These are phyloP conservation scores for Isaurus tuberculatus DNA, from an alignment of 92 coral and sea anemone genomes.

Conservation along the genomic window DNA sequence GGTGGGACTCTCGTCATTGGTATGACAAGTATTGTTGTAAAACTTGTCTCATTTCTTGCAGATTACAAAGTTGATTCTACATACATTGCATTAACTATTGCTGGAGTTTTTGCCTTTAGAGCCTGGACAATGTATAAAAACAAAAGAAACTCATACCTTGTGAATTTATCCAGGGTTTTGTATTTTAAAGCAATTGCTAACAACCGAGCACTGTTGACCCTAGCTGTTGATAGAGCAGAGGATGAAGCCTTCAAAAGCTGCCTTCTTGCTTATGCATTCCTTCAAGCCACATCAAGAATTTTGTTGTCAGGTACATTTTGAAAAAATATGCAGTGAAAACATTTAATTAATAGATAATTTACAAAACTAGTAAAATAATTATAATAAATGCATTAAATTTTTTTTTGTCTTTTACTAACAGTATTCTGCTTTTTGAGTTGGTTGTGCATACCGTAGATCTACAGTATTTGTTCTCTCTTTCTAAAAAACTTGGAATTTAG, in stretches of 20 bases:
- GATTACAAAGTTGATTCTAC: slow-evolving; percentile 75
- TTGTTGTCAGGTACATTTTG: slow-evolving; percentile 59
- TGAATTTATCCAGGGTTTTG: slow-evolving; percentile 77
- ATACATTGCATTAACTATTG: slow-evolving; percentile 72
- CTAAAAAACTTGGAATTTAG: no score
- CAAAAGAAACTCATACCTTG: slow-evolving; percentile 83
- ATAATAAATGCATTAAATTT: neutral
- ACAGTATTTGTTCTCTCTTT: no score
- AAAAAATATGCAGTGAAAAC: neutral
- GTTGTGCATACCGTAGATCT: no score
- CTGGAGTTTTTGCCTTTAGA: slow-evolving; percentile 69
- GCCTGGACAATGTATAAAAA: slow-evolving; percentile 90
- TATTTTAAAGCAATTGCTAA: slow-evolving; percentile 90
- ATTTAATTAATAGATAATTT: no score
- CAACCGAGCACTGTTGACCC: slow-evolving; percentile 83
- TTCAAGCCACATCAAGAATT: slow-evolving; percentile 69
- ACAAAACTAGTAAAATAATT: no score
- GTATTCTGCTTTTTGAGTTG: neutral
- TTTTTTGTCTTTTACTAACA: no score
- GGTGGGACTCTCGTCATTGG: slow-evolving; percentile 73
- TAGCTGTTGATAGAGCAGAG: slow-evolving; percentile 84
- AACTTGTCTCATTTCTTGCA: slow-evolving; percentile 78
- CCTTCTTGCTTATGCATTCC: slow-evolving; percentile 80
- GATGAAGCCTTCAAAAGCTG: slow-evolving; percentile 83
- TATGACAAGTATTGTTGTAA: slow-evolving; percentile 69